These are phyloP conservation scores for Pinna nobilis DNA, from an alignment of 1,140 invertebrate species.

Conservation along the genomic window DNA sequence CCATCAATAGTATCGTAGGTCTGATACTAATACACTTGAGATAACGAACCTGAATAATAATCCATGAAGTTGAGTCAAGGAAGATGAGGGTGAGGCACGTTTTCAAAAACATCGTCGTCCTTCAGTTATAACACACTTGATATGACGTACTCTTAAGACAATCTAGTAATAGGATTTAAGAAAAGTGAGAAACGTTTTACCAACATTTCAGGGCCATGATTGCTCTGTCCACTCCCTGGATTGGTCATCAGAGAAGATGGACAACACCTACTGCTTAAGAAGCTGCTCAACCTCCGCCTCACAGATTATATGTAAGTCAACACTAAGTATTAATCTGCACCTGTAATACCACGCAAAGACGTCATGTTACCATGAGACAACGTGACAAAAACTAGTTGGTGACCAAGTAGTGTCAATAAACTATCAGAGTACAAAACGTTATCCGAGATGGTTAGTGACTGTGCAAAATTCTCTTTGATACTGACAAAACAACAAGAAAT, in stretches of 20 bases:
- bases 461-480: background rate
- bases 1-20: too few relatives aligned
- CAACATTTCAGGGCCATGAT: slow-evolving; percentile 37
- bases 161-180: too few relatives aligned
- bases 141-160: too few relatives aligned
- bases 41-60: too few relatives aligned
- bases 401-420: background rate
- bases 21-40: too few relatives aligned
- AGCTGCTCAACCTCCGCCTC: slow-evolving; percentile 27
- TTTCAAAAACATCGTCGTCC: slow-evolving; percentile 21
- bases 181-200: too few relatives aligned
- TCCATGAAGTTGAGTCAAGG: slow-evolving; percentile 34
- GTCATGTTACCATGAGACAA: background rate
- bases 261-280: slow-evolving; percentile 37
- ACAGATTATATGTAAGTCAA: slow-evolving; percentile 43
- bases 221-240: slow-evolving; percentile 44
- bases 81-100: slow-evolving; percentile 44
- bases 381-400: background rate
- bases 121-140: background rate
- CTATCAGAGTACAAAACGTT: background rate
- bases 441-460: background rate
- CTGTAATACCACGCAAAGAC: too few relatives aligned
- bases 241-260: slow-evolving; percentile 39
- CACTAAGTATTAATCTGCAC: too few relatives aligned
- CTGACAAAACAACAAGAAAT: background rate